phyloP scores from a whole-genome alignment of 2,888 invertebrate species.

The Dolomedes plantarius region DNA sequence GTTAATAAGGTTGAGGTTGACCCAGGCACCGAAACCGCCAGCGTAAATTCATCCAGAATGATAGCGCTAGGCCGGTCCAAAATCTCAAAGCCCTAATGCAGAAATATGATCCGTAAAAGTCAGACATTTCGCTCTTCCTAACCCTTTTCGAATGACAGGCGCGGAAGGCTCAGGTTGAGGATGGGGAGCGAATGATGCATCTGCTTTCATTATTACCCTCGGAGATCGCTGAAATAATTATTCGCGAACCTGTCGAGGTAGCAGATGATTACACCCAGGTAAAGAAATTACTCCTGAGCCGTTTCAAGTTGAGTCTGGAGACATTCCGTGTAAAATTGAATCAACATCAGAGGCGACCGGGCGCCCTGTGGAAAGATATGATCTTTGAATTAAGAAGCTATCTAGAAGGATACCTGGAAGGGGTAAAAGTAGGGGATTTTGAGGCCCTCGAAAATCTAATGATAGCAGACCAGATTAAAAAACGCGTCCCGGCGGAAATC shows the following conservation, averaged over 20 bases:
- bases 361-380: background rate
- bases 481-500: background rate
- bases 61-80: too few relatives aligned
- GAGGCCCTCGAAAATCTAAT: background rate
- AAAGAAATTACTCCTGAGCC: background rate
- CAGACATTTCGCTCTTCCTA: too few relatives aligned
- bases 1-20: too few relatives aligned
- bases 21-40: too few relatives aligned
- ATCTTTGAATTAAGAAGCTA: background rate
- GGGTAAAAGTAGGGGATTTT: background rate
- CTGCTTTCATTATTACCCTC: background rate
- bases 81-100: too few relatives aligned
- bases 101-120: too few relatives aligned
- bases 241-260: background rate
- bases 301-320: background rate
- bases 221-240: background rate
- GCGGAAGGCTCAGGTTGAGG: background rate
- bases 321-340: background rate
- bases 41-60: too few relatives aligned
- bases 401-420: background rate
- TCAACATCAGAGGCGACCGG: background rate
- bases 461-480: conserved; percentile 3
- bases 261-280: background rate
- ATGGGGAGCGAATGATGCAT: background rate
- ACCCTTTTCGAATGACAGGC: too few relatives aligned